Conservation (phyloP, 2,888 invertebrate species). For the Emmelina monodactyla region DNA sequence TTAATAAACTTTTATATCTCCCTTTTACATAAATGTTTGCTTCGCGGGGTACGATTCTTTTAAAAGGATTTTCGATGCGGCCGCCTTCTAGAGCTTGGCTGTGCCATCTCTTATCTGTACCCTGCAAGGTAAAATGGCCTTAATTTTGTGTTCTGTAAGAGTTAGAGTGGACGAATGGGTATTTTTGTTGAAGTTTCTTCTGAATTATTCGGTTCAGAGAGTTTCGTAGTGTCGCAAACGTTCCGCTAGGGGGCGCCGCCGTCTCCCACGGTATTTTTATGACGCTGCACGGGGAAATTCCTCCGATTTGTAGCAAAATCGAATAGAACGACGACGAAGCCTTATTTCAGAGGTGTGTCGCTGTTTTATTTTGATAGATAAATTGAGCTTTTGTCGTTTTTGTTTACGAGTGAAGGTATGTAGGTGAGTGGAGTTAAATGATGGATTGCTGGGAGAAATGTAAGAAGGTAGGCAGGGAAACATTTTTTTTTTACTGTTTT, state of each 20-base stretch:
- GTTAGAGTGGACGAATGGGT: slow-evolving; percentile 14
- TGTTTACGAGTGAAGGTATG: background rate
- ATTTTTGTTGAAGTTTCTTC: slow-evolving; percentile 17
- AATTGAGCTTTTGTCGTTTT: no score
- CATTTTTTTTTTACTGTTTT: background rate
- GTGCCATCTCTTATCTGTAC: slow-evolving; percentile 13
- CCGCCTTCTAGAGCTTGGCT: slow-evolving; percentile 21
- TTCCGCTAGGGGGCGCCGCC: slow-evolving; percentile 24
- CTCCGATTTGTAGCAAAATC: slow-evolving; percentile 27
- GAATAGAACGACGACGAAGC: slow-evolving; percentile 35
- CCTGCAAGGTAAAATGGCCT: slow-evolving; percentile 17
- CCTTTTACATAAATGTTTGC: background rate
- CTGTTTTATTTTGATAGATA: no score
- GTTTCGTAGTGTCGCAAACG: slow-evolving; percentile 25
- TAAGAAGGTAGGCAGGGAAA: no score
- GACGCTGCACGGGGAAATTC: slow-evolving; percentile 30
- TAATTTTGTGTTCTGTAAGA: slow-evolving; percentile 16
- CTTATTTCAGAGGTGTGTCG: slow-evolving; percentile 7
- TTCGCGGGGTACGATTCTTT: slow-evolving; percentile 21
- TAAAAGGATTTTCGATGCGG: slow-evolving; percentile 31
- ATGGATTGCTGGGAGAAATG: slow-evolving; percentile 12
- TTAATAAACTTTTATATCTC: background rate
- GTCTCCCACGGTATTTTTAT: slow-evolving; percentile 35
- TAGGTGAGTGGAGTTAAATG: background rate
- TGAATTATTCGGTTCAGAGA: slow-evolving; percentile 39